These are phyloP conservation scores for Hycleus cichorii DNA, from an alignment of 1,140 invertebrate genomes.

Conservation along the genomic window DNA sequence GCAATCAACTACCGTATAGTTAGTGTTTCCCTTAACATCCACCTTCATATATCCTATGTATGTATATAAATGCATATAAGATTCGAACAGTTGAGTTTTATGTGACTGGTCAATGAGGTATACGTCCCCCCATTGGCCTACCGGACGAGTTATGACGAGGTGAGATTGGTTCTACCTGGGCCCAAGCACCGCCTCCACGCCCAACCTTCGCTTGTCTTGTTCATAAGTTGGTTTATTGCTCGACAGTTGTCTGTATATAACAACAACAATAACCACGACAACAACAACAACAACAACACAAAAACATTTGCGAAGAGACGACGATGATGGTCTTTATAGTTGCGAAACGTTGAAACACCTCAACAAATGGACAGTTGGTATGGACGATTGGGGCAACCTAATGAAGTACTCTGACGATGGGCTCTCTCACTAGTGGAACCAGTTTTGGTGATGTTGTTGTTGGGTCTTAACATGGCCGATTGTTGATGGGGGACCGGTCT, in stretches of 20 bases:
- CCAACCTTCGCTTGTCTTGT: constrained; percentile 30
- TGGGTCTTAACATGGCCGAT: constrained; percentile 18
- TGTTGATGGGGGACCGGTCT: too few species aligned
- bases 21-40: too few species aligned
- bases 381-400: constrained; percentile 14
- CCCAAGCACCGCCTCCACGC: constrained; percentile 32
- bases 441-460: constrained; percentile 17
- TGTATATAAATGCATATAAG: too few species aligned
- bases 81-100: constrained; percentile 22
- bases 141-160: constrained; percentile 38
- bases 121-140: constrained; percentile 34
- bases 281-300: too few species aligned
- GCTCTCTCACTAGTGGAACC: constrained; percentile 12
- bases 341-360: constrained; percentile 20
- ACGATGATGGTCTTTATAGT: too few species aligned
- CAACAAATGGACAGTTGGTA: constrained; percentile 24
- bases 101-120: constrained; percentile 40
- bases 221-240: constrained; percentile 39
- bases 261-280: background rate
- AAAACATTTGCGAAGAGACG: too few species aligned
- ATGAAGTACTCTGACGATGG: constrained; percentile 15
- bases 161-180: constrained; percentile 38
- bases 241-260: constrained; percentile 17
- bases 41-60: too few species aligned
- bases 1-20: too few species aligned